Conservation (phyloP, 2,888 invertebrate species). For the Thysanoteuthis rhombus region DNA sequence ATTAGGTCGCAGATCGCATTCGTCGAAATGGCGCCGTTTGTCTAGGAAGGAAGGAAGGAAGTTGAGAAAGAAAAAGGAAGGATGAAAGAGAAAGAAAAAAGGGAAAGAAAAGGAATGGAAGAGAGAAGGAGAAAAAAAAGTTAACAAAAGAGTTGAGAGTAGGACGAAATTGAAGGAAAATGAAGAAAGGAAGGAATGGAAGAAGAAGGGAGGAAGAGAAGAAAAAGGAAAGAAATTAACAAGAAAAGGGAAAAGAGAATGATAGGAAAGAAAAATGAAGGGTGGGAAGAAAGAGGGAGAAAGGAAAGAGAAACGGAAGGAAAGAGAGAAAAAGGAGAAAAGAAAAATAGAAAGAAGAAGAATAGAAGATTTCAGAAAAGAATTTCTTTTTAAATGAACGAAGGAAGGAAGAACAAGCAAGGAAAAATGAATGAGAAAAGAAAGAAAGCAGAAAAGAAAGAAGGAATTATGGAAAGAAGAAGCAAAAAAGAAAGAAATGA, state of each 20-base stretch:
- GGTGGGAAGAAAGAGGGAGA: neutral
- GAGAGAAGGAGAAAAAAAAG: neutral
- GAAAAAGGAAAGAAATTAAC: neutral
- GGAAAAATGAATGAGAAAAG: neutral
- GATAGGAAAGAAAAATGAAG: neutral
- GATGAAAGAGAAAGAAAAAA: neutral
- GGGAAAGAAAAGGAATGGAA: neutral
- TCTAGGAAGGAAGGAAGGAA: neutral
- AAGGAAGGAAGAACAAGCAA: neutral
- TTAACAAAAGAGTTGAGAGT: too few relatives aligned
- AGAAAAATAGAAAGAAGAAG: neutral
- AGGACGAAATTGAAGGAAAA: neutral
- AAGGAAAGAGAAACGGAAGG: neutral
- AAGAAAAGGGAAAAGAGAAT: neutral
- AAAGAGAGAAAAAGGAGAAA: neutral
- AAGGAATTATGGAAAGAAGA: neutral
- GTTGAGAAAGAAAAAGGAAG: neutral
- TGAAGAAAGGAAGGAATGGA: neutral
- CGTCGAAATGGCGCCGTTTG: neutral
- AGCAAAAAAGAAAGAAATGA: neutral
- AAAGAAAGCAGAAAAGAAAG: neutral
- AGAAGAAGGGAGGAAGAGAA: neutral
- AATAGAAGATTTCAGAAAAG: neutral
- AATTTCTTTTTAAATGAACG: neutral
- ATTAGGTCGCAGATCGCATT: neutral